These are phyloP conservation scores for Gortyna flavago DNA, from an alignment of 2,888 invertebrate species.

Conservation along the genomic window DNA sequence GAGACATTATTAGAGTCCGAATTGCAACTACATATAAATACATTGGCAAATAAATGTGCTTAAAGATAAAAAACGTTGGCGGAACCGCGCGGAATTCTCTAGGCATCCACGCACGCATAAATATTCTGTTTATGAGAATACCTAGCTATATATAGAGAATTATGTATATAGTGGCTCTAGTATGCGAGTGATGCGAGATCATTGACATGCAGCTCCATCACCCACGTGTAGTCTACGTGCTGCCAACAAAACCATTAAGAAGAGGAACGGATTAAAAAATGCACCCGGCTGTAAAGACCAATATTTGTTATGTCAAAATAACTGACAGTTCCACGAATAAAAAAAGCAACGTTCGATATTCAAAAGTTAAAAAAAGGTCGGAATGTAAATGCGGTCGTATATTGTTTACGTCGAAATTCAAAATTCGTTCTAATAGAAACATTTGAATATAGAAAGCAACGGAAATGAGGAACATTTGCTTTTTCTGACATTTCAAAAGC, in stretches of 20 bases:
- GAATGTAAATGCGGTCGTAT: not conserved
- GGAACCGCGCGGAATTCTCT: conserved; percentile 42
- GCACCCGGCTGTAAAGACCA: conserved; percentile 39
- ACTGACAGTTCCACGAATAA: conserved; percentile 15
- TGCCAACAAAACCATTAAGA: conserved; percentile 62
- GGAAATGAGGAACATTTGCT: conserved; percentile 63
- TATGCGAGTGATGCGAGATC: conserved; percentile 63
- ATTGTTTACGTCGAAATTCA: conserved; percentile 28
- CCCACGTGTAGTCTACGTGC: conserved; percentile 42
- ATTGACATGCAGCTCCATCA: conserved; percentile 60
- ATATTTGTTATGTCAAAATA: conserved; percentile 31
- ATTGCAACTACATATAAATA: conserved; percentile 36
- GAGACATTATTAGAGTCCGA: conserved; percentile 17
- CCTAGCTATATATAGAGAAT: not conserved
- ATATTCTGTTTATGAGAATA: not conserved
- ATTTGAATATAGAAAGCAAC: conserved; percentile 56
- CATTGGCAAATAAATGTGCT: too few relatives aligned
- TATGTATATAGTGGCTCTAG: conserved; percentile 45
- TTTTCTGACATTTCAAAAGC: conserved; percentile 51
- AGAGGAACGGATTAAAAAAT: conserved; percentile 25
- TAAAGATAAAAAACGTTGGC: conserved; percentile 19
- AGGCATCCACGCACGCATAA: not conserved
- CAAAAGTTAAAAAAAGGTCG: conserved; percentile 4
- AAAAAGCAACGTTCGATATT: conserved; percentile 25
- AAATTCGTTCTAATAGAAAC: conserved; percentile 50